Base-by-base conservation (phyloP, 2,113 vertebrate species). In the Rhadina sibilatrix region DNA sequence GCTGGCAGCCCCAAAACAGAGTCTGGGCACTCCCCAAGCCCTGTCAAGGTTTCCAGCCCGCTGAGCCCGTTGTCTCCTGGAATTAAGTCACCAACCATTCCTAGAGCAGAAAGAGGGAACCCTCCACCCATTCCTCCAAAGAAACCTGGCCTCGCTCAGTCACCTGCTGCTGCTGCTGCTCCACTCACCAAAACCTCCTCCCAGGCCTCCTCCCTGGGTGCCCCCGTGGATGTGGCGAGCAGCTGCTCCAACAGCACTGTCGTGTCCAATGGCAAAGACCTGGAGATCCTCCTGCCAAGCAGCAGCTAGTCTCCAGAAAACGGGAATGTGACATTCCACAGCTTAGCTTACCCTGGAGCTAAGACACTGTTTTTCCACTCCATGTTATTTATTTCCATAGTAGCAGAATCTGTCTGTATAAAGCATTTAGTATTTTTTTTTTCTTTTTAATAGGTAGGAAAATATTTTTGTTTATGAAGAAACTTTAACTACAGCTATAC, bases 111-210 rank as follows among this genome's bases (percentile, higher is more conserved):
- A 47, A 97, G 99, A 78, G 99, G 99, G 52, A 99, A 98, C 96
- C 99, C 99, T 66, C 99, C 99, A 1, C 99, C 99, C 50, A 99
- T 99, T 81, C 99, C 99, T 23, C 99, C 99, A 1, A 99, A 99
- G 97, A 99, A 99, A 53, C 99, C 99, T 0, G 98, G 99, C 59
- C 98, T 99, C 18, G 97, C 98, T n/a, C 99, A 99, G 91, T 98
- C 99, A 1, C 98, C 99, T 7, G 98, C 98, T 23, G 97, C 99
- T 49, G 86, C 98, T 5, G 64, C 98, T 10, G 93, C 98, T 9
- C 93, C 98, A 0, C 91, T 96, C 4, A 89, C 97, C 92, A 98
- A 98, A 84, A 64, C 97, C n/a, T 87, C 97, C 10, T 97, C 98
- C 94, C 97, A 90, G 49, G 61, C 85, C 0, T 35, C 98, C 46